Percentiles rank a stretch among this genome's conserved stretches.
Evolutionary conservation across 2,113 vertebrate species (phyloP).

Genomic region (Rhabdornis inornatus): DNA sequence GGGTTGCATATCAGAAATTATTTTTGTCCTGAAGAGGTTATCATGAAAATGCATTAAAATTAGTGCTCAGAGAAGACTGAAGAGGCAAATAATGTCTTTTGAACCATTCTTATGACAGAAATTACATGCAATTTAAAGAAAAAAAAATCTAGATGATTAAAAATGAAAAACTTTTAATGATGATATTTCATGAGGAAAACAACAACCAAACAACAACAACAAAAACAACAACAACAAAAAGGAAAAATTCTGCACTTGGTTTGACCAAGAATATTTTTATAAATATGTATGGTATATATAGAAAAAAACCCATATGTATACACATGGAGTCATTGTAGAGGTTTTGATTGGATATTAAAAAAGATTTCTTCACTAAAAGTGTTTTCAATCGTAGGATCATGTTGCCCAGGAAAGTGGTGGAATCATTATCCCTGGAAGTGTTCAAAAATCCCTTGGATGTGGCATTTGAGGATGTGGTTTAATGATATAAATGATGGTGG

Average conservation of each 20-base stretch:
- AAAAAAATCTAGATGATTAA: background rate
- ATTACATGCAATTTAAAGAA: background rate
- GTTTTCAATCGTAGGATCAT: background rate
- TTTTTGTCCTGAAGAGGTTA: background rate
- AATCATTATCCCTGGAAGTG: background rate
- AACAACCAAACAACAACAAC: background rate
- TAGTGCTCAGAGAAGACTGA: background rate
- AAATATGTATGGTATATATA: background rate
- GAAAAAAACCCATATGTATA: fast-evolving
- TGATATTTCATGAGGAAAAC: background rate
- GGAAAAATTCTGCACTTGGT: background rate
- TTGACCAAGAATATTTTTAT: background rate
- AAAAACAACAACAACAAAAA: too few species aligned
- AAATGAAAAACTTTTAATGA: background rate
- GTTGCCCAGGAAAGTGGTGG: background rate
- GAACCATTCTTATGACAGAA: background rate
- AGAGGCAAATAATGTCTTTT: background rate
- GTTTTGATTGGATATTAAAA: background rate
- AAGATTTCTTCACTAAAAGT: background rate
- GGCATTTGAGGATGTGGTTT: background rate
- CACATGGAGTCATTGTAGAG: background rate
- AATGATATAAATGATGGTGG: background rate
- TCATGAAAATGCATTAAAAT: background rate
- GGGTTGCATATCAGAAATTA: background rate
- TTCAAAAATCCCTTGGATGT: background rate